Evolutionary conservation across 2,888 invertebrate genomes (phyloP).

Genomic region (Pseudolycoriella hygida): DNA sequence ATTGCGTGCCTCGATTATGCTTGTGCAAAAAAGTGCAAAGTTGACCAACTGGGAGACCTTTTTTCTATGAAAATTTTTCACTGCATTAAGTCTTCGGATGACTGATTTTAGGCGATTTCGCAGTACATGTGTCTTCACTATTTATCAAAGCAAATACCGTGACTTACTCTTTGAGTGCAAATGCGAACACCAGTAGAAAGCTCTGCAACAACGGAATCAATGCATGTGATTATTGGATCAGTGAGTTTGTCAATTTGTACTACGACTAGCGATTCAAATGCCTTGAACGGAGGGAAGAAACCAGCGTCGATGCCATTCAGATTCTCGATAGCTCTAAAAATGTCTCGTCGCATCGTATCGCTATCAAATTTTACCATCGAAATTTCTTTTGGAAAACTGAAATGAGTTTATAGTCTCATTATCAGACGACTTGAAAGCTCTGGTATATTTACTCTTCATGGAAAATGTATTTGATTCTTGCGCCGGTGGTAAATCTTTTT

Average conservation of each 20-base stretch:
- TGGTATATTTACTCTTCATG: slow-evolving; percentile 54
- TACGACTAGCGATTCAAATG: slow-evolving; percentile 98
- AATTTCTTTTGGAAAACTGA: slow-evolving; percentile 86
- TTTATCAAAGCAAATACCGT: slow-evolving; percentile 9
- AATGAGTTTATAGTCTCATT: not conserved
- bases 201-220: slow-evolving; percentile 93
- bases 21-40: not conserved
- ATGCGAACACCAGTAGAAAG: slow-evolving; percentile 88
- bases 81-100: too few species aligned
- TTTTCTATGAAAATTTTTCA: too few species aligned
- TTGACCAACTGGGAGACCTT: too few species aligned
- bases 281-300: slow-evolving; percentile 99
- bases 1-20: too few species aligned
- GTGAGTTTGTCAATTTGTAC: slow-evolving; percentile 91
- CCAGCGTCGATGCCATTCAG: slow-evolving; percentile 90
- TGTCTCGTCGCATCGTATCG: slow-evolving; percentile 91
- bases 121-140: too few species aligned
- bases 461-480: slow-evolving; percentile 96
- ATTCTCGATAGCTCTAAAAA: slow-evolving; percentile 96
- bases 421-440: not conserved
- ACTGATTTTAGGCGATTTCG: not conserved
- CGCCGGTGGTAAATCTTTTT: too few species aligned
- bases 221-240: slow-evolving; percentile 96
- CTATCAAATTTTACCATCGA: slow-evolving; percentile 99
- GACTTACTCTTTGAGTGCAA: slow-evolving; percentile 87